Base-by-base conservation (phyloP, 2,113 vertebrate genomes). In the Eurystomus gularis region DNA sequence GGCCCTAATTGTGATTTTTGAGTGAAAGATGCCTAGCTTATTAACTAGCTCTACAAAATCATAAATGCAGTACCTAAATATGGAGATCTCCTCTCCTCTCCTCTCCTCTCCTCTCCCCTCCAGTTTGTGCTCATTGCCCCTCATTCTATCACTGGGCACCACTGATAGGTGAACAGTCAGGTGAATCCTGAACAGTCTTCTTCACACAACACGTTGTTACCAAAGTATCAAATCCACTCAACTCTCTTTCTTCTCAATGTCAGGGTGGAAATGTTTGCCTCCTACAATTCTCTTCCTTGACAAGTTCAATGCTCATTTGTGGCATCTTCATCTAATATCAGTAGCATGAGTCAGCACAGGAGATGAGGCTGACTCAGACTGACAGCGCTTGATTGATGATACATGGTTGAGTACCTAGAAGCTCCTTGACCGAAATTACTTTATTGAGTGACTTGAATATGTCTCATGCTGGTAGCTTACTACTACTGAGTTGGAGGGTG, bases 31-130 rank as follows among this genome's bases (percentile, higher is more conserved):
- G 25, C 19, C 87, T 95, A 87, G 44, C 29, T 95, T 94, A 68
- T 81, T 94, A 96, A 86, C 78, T 92, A 90, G 82, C 65, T 85
- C 40, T 93, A 79, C 52, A 81, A 75, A 95, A 90, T 88, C 28
- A 62, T 90, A 72, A 39, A 95, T 66, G 54, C 6, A 23, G 6
- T 70, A 51, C 42, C 58, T 93, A 96, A 96, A 94, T 68, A 86
- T 3, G 6, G 4, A 58, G 42, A 69, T 13, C n/a, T n/a, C n/a
- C n/a, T n/a, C n/a, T n/a, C n/a, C n/a, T n/a, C n/a, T n/a, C n/a
- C n/a, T n/a, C n/a, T n/a, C n/a, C n/a, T n/a, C n/a, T n/a, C n/a
- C n/a, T n/a, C n/a, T n/a, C n/a, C n/a, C n/a, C 42, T 42, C 42
- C 42, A 42, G 42, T 42, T 42, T 42, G 42, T 42, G 42, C n/a